A percentile compares a stretch with the other conserved stretches of the same genome.
Conservation (phyloP, 2,797 vertebrate genomes). For the Micropoecilia bifurca region DNA sequence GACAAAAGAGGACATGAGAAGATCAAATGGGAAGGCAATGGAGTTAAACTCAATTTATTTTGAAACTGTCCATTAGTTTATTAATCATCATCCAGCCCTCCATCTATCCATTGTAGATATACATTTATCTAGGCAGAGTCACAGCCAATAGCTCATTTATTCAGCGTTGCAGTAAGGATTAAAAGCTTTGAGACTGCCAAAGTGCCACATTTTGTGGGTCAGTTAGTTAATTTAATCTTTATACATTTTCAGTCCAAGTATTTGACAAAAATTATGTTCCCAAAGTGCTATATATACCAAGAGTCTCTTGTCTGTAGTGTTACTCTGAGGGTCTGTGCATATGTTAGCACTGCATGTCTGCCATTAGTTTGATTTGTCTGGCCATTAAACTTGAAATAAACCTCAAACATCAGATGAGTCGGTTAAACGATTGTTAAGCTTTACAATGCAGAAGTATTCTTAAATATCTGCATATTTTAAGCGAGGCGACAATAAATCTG, state of each 20-base stretch:
- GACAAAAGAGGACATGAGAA: slow-evolving; percentile 25
- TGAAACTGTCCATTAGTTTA: neutral
- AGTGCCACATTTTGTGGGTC: neutral
- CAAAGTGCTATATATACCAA: neutral
- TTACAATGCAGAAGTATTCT: too few species aligned
- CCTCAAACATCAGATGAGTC: neutral
- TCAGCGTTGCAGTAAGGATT: neutral
- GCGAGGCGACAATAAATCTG: too few species aligned
- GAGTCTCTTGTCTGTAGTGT: neutral
- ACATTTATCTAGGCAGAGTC: neutral
- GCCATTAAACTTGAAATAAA: neutral
- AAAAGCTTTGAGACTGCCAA: neutral
- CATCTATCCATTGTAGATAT: neutral
- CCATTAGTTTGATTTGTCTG: neutral
- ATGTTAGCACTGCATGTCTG: neutral
- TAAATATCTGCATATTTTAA: too few species aligned
- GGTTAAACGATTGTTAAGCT: too few species aligned
- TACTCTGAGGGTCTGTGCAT: neutral
- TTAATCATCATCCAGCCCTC: neutral
- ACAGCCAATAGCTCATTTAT: neutral
- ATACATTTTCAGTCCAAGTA: neutral
- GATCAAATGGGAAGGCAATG: slow-evolving; percentile 28
- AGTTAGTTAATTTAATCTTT: neutral
- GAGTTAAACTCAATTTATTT: neutral
- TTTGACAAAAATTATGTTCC: neutral